A percentile compares a stretch with the other conserved stretches of the same genome.
These are phyloP conservation scores for Lasaia peninsularis DNA, from an alignment of 1,140 invertebrate genomes.

Conservation along the genomic window DNA sequence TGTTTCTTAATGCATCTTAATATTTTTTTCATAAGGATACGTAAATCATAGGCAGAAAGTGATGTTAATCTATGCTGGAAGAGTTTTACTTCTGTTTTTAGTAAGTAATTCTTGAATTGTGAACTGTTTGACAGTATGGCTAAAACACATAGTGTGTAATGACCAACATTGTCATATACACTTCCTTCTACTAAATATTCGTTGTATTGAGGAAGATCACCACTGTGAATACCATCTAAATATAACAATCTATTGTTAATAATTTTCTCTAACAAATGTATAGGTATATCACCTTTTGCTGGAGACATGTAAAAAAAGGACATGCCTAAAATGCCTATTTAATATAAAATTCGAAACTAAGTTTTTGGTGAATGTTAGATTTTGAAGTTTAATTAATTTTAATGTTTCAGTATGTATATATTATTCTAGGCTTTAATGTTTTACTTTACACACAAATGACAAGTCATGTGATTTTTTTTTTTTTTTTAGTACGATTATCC, in stretches of 20 bases:
- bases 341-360: too few relatives aligned
- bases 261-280: slow-evolving; percentile 51
- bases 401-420: too few relatives aligned
- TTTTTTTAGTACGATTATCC: too few relatives aligned
- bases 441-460: too few relatives aligned
- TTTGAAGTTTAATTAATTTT: too few relatives aligned
- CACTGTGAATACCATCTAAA: slow-evolving; percentile 43
- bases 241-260: slow-evolving; percentile 42
- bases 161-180: slow-evolving; percentile 77
- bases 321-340: too few relatives aligned
- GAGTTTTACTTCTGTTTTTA: slow-evolving; percentile 44
- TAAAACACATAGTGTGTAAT: slow-evolving; percentile 78
- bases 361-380: too few relatives aligned
- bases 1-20: slow-evolving; percentile 47
- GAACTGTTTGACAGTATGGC: slow-evolving; percentile 37
- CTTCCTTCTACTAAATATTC: slow-evolving; percentile 80
- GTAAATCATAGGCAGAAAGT: slow-evolving; percentile 48
- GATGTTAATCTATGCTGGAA: slow-evolving; percentile 48
- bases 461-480: too few relatives aligned
- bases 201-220: slow-evolving; percentile 42
- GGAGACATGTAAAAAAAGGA: slow-evolving; percentile 54
- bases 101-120: slow-evolving; percentile 43
- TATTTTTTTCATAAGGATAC: slow-evolving; percentile 60
- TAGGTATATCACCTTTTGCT: slow-evolving; percentile 48
- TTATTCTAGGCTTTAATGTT: too few relatives aligned